Percentiles rank a stretch among this genome's conserved stretches.
These are phyloP conservation scores for Acleris literana DNA, from an alignment of 2,888 invertebrate species.

Conservation along the genomic window DNA sequence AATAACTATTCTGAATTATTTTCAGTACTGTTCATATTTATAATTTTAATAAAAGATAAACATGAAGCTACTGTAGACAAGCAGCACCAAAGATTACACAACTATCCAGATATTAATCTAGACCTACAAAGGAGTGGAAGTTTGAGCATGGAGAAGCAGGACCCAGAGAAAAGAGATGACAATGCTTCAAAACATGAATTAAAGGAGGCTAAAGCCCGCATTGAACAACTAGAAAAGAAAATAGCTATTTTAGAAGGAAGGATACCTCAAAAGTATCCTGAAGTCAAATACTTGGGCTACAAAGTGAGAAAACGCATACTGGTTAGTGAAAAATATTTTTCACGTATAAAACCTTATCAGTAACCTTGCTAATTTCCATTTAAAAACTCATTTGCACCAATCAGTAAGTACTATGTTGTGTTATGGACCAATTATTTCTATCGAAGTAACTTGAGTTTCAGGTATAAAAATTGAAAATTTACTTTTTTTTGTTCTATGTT, in stretches of 20 bases:
- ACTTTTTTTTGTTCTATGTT: no score
- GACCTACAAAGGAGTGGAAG: conserved; percentile 55
- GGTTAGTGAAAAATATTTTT: conserved; percentile 78
- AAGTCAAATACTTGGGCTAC: conserved; percentile 96
- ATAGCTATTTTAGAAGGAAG: conserved; percentile 87
- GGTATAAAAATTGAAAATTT: no score
- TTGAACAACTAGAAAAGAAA: conserved; percentile 88
- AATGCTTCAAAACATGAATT: conserved; percentile 77
- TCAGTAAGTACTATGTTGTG: no score
- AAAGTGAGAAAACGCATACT: conserved; percentile 95
- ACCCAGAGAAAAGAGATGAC: conserved; percentile 45
- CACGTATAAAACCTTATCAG: not conserved
- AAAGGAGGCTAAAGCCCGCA: conserved; percentile 85
- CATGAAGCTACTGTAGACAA: conserved; percentile 47
- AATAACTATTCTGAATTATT: conserved; percentile 24
- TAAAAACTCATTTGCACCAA: not conserved
- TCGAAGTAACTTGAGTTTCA: no score
- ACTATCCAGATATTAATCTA: conserved; percentile 52
- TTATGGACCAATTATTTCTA: no score
- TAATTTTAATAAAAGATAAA: conserved; percentile 60
- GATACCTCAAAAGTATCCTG: conserved; percentile 93
- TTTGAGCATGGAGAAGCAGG: conserved; percentile 45
- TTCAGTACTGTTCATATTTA: conserved; percentile 67
- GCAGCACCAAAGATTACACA: conserved; percentile 53
- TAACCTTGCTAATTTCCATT: not conserved